phyloP scores from a whole-genome alignment of 2,113 vertebrate genomes.

The Illadopsis cleaveri region DNA sequence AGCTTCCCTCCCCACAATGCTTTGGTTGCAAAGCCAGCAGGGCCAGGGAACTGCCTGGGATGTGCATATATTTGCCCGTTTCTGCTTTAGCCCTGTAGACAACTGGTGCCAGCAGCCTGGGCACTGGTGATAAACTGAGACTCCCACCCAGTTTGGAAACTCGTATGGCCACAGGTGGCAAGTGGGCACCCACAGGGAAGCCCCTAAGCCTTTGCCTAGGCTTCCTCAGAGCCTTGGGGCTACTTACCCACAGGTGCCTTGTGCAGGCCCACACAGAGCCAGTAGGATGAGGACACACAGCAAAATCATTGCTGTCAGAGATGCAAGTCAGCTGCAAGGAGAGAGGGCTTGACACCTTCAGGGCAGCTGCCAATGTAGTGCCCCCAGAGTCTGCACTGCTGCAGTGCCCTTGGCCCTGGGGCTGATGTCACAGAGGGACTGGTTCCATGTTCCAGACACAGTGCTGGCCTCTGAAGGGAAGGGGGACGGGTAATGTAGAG shows the following conservation, averaged over 20 bases:
- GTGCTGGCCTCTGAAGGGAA: neutral
- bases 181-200: rapidly evolving
- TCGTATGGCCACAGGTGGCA: too few relatives aligned
- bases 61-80: rapidly evolving
- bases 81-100: neutral
- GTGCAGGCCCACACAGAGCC: neutral
- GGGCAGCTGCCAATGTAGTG: neutral
- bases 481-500: neutral
- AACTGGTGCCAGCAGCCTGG: neutral
- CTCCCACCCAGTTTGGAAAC: neutral
- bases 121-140: neutral
- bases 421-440: neutral
- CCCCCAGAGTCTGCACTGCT: rapidly evolving
- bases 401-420: neutral
- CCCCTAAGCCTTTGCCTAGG: neutral
- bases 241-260: neutral
- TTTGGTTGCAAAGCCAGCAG: neutral
- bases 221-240: too few relatives aligned
- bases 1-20: neutral
- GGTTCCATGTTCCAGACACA: neutral
- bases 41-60: neutral
- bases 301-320: neutral
- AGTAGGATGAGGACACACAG: neutral
- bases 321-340: neutral
- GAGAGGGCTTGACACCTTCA: neutral